Base-by-base conservation (phyloP, 1,140 invertebrate species). In the Lepeophtheirus salmonis region DNA sequence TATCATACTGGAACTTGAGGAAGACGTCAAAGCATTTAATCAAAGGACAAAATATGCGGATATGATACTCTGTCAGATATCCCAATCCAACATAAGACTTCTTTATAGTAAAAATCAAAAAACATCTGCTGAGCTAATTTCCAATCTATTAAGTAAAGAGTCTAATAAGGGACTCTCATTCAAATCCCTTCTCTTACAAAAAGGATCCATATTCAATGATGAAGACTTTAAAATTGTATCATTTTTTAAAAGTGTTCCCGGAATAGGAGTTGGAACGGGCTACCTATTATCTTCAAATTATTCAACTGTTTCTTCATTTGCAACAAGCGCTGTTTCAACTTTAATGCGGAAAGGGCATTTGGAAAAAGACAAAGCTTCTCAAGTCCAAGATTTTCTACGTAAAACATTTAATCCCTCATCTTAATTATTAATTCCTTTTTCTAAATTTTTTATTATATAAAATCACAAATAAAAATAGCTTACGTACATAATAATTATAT, bases 221-320 rank as follows among this genome's bases (percentile, higher is more conserved):
- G 30, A 41, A n/a, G 30, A 41, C 30, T 41, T 41, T n/a, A 41
- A 41, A 26, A 17, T 57, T 1, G 23, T 57, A 17, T 10, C 3
- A 14, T 57, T 57, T 41, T 57, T 23, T 21, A 16, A 25, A 41
- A 26, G 20, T 57, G 16, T 57, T 25, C 55, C 55, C n/a, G 55
- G 55, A 14, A 25, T 57, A 1, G 26, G 55, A 21, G 20, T 26
- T 57, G 55, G 22, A 12, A 14, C 20, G 6, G 22, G 20, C 55
- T 26, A 24, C 10, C 55, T 23, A 16, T n/a, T 57, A 14, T 20
- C 26, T 10, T 17, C 23, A 14, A 25, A 30, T 2, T 57, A 24
- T n/a, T 26, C 22, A 30, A n/a, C 23, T 23, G 14, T 41, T 14
- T 3, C 6, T 2, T 20, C 21, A 21, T 57, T 57, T 16, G 55